phyloP scores from a whole-genome alignment of 2,797 vertebrate species.

The Anguilla obscura region DNA sequence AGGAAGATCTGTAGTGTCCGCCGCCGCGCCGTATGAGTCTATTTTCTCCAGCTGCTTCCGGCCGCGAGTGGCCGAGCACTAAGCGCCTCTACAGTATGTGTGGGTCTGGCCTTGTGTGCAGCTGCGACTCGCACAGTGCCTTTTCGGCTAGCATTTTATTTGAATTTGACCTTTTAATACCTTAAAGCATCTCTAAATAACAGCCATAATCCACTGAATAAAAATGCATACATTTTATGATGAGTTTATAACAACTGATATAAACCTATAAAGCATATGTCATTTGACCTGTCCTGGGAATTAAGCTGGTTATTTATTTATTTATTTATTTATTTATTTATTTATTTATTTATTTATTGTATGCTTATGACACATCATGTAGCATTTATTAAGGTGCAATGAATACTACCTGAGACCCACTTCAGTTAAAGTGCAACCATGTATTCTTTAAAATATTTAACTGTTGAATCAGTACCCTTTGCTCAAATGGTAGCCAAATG shows the following conservation, averaged over 20 bases:
- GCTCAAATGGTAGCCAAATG: not conserved
- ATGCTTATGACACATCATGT: not conserved
- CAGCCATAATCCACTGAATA: not conserved
- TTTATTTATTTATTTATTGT: not conserved
- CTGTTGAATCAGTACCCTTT: not conserved
- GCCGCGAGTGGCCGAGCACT: not conserved
- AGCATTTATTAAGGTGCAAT: not conserved
- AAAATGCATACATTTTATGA: not conserved
- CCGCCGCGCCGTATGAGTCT: not conserved
- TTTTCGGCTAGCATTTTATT: no score
- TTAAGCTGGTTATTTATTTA: not conserved
- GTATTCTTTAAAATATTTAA: not conserved
- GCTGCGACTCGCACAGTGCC: not conserved
- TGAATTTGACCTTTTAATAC: not conserved
- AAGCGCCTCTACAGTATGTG: not conserved
- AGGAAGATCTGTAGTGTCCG: not conserved
- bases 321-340: not conserved
- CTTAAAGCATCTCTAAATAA: not conserved
- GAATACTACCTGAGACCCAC: not conserved
- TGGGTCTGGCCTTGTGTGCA: not conserved
- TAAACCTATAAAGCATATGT: not conserved
- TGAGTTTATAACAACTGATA: not conserved
- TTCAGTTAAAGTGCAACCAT: not conserved
- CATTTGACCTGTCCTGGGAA: not conserved
- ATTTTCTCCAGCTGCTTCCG: not conserved